phyloP scores from a whole-genome alignment of 2,113 vertebrate species.

The Nycticorax nycticorax region DNA sequence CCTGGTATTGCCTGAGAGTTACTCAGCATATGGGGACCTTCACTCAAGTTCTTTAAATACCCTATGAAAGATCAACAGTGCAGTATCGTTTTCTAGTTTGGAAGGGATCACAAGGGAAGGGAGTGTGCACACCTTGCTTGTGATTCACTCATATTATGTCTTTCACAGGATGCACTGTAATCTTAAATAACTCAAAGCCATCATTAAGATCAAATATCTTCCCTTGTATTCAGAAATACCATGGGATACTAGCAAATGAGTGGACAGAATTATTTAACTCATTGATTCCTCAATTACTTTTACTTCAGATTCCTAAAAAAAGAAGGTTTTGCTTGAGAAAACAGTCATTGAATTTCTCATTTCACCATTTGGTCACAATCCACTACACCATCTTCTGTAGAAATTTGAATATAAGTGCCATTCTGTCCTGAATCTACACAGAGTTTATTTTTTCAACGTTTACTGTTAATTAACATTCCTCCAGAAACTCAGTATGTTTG shows the following conservation, averaged over 20 bases:
- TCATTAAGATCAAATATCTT: not conserved
- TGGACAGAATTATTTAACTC: not conserved
- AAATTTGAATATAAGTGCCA: not conserved
- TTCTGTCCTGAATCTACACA: not conserved
- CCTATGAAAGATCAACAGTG: not conserved
- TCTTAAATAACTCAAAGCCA: not conserved
- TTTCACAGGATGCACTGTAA: not conserved
- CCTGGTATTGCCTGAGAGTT: not conserved
- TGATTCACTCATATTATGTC: not conserved
- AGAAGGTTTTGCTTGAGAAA: not conserved
- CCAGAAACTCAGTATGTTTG: not conserved
- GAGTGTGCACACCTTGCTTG: not conserved
- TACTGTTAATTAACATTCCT: not conserved
- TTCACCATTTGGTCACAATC: not conserved
- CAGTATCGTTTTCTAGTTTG: not conserved
- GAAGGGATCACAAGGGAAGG: not conserved
- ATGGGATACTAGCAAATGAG: not conserved
- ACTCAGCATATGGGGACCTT: not conserved
- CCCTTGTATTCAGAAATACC: not conserved
- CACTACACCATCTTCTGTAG: not conserved
- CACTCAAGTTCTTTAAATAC: not conserved
- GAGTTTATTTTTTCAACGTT: not conserved
- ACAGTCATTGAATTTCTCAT: not conserved
- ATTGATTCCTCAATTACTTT: not conserved
- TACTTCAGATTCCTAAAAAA: not conserved